A percentile compares a stretch with the other conserved stretches of the same genome.
Conservation (phyloP, 2,113 vertebrate species). For the Capricornis sumatraensis region DNA sequence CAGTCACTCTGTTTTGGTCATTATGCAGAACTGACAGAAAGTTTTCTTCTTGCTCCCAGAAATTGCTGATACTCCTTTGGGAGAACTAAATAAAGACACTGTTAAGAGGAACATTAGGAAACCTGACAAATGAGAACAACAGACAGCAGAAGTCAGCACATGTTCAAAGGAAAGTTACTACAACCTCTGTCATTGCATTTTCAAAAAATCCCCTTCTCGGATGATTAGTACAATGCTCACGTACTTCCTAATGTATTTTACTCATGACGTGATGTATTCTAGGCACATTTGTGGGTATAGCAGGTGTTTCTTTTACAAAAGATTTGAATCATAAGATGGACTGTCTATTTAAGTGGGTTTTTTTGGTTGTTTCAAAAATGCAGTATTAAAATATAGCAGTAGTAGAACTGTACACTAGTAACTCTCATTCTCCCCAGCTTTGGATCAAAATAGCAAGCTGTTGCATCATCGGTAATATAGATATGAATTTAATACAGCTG, state of each 20-base stretch:
- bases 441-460: conserved; percentile 14
- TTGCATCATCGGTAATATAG: not conserved
- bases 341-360: not conserved
- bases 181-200: conserved; percentile 6
- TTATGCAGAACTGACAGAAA: conserved; percentile 59
- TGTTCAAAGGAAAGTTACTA: conserved; percentile 8
- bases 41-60: conserved; percentile 42
- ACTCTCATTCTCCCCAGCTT: not conserved
- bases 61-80: conserved; percentile 49
- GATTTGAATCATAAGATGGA: conserved; percentile 5
- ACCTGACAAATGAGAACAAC: conserved; percentile 35
- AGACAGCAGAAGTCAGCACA: conserved; percentile 36
- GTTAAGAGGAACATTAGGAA: conserved; percentile 45
- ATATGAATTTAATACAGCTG: not conserved
- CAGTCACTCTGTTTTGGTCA: conserved; percentile 54
- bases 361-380: conserved; percentile 36
- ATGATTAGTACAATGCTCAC: conserved; percentile 11
- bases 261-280: conserved; percentile 3
- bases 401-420: not conserved
- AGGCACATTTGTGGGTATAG: not conserved
- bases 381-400: conserved; percentile 13
- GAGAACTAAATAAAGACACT: conserved; percentile 57
- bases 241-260: conserved; percentile 40
- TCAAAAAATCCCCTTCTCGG: not conserved
- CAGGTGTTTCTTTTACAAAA: conserved; percentile 5